Evolutionary conservation across 35 echinoderm and acorn worm species (phyloP).

Genomic region (Eucidaris tribuloides): DNA sequence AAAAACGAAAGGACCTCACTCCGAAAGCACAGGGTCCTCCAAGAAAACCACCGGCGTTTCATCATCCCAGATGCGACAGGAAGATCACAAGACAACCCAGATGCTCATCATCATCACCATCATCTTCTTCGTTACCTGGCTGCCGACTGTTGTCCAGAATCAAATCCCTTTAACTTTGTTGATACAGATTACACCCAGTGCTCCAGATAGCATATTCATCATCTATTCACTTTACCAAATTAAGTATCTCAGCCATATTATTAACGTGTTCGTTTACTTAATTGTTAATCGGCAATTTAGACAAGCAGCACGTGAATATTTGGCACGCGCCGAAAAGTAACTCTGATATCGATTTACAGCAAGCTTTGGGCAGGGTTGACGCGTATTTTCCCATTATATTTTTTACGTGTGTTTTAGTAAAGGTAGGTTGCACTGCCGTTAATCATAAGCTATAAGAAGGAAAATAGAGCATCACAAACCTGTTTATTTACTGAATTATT

Average conservation of each 20-base stretch:
- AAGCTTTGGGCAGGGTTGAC: too few relatives aligned
- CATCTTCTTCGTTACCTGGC: not conserved
- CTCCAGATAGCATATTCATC: not conserved
- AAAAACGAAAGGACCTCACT: too few relatives aligned
- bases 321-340: not conserved
- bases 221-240: constrained; percentile 12
- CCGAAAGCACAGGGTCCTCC: too few relatives aligned
- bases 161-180: not conserved
- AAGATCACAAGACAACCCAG: not conserved
- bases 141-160: not conserved
- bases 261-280: not conserved
- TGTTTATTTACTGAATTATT: too few relatives aligned
- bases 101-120: not conserved
- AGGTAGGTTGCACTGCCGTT: too few relatives aligned
- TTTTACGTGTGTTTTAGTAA: too few relatives aligned
- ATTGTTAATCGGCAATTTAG: not conserved
- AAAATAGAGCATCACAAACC: too few relatives aligned
- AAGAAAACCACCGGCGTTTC: not conserved
- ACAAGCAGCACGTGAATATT: not conserved
- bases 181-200: not conserved
- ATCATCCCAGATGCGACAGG: not conserved
- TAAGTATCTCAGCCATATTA: not conserved
- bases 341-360: too few relatives aligned
- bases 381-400: too few relatives aligned
- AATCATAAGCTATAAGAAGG: too few relatives aligned